Evolutionary conservation across 2,113 vertebrate species (phyloP).

Genomic region (Cisticola juncidis): DNA sequence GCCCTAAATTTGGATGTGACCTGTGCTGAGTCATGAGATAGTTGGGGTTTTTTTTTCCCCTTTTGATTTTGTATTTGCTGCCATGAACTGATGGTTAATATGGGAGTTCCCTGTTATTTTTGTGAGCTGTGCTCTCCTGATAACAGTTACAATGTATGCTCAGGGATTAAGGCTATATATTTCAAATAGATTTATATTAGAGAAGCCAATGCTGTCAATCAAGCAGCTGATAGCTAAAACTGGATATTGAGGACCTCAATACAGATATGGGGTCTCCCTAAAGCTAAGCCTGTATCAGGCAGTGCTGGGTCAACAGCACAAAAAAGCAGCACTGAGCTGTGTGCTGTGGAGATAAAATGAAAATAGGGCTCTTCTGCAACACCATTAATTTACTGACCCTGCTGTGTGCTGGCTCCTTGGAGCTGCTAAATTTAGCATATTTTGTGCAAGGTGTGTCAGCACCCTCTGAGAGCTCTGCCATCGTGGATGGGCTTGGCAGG

Average conservation of each 20-base stretch:
- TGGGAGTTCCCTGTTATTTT: neutral
- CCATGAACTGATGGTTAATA: neutral
- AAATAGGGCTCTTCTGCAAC: neutral
- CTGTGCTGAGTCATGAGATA: neutral
- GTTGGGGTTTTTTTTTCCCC: accelerated
- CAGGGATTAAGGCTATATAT: neutral
- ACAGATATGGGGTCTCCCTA: neutral
- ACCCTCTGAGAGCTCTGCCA: neutral
- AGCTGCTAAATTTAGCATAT: neutral
- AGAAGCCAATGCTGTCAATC: neutral
- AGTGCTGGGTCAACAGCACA: neutral
- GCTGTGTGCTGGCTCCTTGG: neutral
- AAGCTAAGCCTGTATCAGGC: neutral
- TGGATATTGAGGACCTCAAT: neutral
- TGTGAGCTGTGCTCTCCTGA: neutral
- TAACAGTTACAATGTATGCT: neutral
- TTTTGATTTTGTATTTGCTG: neutral
- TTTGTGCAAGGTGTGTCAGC: neutral
- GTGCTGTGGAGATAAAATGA: neutral
- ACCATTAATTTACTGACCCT: neutral
- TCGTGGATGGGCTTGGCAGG: accelerated
- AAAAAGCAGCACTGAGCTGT: neutral
- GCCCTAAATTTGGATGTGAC: neutral
- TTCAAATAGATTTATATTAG: neutral
- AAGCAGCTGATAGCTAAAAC: neutral